These are phyloP conservation scores for Amitus sp. DNA, from an alignment of 2,888 invertebrate species.

Conservation along the genomic window DNA sequence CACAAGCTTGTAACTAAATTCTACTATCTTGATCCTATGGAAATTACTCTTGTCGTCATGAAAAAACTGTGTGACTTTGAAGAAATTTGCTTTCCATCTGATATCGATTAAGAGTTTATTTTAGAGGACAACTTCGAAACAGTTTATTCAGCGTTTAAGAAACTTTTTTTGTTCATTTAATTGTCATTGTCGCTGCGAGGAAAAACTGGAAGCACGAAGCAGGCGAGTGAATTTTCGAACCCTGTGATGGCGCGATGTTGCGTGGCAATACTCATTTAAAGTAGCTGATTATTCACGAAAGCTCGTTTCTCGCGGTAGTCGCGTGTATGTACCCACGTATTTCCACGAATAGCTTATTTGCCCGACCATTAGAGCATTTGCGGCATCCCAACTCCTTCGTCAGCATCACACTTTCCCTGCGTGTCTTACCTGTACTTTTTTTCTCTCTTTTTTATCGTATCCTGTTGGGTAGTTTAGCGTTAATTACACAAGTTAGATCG, in stretches of 20 bases:
- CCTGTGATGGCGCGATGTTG: neutral
- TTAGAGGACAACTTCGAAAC: too few species aligned
- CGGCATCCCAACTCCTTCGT: conserved; percentile 35
- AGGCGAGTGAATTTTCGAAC: conserved; percentile 2
- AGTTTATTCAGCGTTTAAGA: too few species aligned
- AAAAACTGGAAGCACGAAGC: neutral
- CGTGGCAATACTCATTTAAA: neutral
- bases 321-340: conserved; percentile 1
- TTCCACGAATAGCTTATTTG: conserved; percentile 40
- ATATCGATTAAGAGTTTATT: too few species aligned
- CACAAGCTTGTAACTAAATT: too few species aligned
- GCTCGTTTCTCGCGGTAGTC: conserved; percentile 8
- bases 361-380: conserved; percentile 52
- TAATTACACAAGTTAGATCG: conserved; percentile 42
- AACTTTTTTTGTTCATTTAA: neutral
- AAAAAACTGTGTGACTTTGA: too few species aligned
- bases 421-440: conserved; percentile 17
- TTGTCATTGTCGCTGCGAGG: too few species aligned
- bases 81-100: too few species aligned
- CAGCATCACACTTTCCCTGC: conserved; percentile 14
- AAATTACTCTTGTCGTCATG: too few species aligned
- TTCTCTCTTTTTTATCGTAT: conserved; percentile 16
- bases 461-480: conserved; percentile 34
- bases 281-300: conserved; percentile 7
- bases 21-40: too few species aligned